Evolutionary conservation across 2,797 vertebrate genomes (phyloP), one percentile per base, ranked within the genome.

Genomic region (Knipowitschia caucasica): DNA sequence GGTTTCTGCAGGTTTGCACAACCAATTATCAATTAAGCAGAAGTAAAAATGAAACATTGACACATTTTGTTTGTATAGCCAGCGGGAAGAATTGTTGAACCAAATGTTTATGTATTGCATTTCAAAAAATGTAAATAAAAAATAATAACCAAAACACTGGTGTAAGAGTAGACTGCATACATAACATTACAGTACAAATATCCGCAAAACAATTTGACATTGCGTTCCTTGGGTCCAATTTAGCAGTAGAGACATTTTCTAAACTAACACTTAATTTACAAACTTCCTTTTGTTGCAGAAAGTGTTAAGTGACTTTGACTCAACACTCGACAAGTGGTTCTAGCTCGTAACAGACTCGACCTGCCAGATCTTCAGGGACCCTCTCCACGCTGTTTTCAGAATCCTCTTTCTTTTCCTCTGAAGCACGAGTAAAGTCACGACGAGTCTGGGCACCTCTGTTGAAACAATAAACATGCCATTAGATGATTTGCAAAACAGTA

Each of bases 261-360:
- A 10, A 11, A 67, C 29, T 14, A 20, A 6, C 51, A 12, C 18
- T n/a, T 21, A 23, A 20, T 20, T 12, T 17, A 14, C 5, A 12
- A 21, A 17, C n/a, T 27, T 45, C 3, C 4, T 17, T 10, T 7
- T n/a, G 17, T 27, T 31, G 29, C 12, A 26, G 24, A 14, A 26
- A 9, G 7, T 25, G n/a, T 24, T 24, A 6, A 5, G 12, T 43
- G 1, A 15, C 4, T 4, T 43, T n/a, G 5, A 25, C 21, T 5
- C 12, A 21, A 15, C 24, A 17, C 24, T 4, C 3, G 7, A 88
- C 77, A 0, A 88, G 81, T 6, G 83, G 86, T 46, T 88, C 86
- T 0, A 79, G 63, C 64, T 88, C 86, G 3, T 87, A 87, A 55
- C 83, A 85, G 55, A 88, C 75, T 78, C 35, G 71, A 8, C 86